A percentile compares a stretch with the other conserved stretches of the same genome.
Conservation (phyloP, 1,140 invertebrate genomes). For the Macrobrachium nipponense region DNA sequence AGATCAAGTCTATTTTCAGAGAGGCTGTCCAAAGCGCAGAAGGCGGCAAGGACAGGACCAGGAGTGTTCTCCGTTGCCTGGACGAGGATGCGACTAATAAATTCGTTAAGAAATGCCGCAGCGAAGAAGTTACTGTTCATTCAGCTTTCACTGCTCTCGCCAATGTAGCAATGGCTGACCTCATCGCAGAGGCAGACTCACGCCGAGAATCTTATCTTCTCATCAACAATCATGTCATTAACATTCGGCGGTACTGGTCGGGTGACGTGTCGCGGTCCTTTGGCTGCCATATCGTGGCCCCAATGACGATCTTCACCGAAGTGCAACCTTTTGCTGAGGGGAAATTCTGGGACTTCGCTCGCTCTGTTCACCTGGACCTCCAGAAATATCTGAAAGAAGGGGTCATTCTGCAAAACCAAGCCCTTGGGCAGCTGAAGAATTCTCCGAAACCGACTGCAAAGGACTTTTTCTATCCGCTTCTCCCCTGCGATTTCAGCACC, state of each 20-base stretch:
- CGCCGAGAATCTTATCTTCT: background rate
- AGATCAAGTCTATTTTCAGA: background rate
- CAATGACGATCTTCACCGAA: background rate
- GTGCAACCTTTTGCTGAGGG: background rate
- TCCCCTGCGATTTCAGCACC: background rate
- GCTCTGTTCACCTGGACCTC: background rate
- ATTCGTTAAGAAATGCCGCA: background rate
- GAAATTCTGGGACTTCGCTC: constrained; percentile 29
- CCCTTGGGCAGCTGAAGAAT: background rate
- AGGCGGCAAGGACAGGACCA: background rate
- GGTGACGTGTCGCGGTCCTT: background rate
- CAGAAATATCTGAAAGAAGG: background rate
- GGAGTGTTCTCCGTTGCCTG: background rate
- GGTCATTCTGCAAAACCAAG: background rate
- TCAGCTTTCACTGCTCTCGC: constrained; percentile 18
- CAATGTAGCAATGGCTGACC: constrained; percentile 9
- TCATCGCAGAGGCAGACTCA: background rate
- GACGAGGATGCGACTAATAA: background rate
- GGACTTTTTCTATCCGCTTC: background rate
- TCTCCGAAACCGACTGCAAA: background rate
- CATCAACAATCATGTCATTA: background rate
- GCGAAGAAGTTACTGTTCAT: background rate
- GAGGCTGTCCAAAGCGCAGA: background rate
- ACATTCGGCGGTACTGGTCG: constrained; percentile 14
- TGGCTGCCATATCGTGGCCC: constrained; percentile 20